phyloP scores from a whole-genome alignment of 2,888 invertebrate genomes.

The Caenorhabditis doughertyi region DNA sequence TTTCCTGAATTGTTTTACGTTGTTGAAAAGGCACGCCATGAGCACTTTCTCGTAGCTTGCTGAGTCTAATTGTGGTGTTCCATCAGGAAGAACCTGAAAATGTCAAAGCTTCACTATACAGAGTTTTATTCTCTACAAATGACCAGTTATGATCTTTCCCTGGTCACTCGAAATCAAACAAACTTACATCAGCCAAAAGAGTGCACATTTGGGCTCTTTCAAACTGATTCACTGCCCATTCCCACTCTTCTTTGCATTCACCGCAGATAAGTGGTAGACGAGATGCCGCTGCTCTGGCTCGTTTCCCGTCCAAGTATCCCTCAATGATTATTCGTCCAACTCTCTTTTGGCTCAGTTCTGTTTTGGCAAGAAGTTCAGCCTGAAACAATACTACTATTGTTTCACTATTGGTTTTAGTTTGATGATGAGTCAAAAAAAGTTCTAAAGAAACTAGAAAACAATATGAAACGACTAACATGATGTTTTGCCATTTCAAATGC shows the following conservation, averaged over 20 bases:
- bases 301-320: conserved; percentile 66
- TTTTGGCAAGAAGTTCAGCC: conserved; percentile 57
- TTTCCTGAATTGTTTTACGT: conserved; percentile 70
- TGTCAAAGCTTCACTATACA: neutral
- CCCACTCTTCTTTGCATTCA: conserved; percentile 80
- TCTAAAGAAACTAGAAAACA: neutral
- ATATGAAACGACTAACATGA: conserved; percentile 45
- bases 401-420: neutral
- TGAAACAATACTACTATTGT: no score
- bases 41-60: conserved; percentile 79
- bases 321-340: conserved; percentile 76
- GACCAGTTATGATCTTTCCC: no score
- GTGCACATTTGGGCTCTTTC: conserved; percentile 68
- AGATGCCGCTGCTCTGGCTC: conserved; percentile 68
- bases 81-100: conserved; percentile 75
- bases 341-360: conserved; percentile 55
- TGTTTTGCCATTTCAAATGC: conserved; percentile 75
- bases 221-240: conserved; percentile 79
- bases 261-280: conserved; percentile 70
- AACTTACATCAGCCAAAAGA: conserved; percentile 68
- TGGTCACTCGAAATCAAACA: no score
- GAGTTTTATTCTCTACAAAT: no score
- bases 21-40: conserved; percentile 69
- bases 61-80: conserved; percentile 80
- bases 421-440: neutral